Evolutionary conservation across 2,113 vertebrate genomes (phyloP).

Genomic region (Xiphias gladius): DNA sequence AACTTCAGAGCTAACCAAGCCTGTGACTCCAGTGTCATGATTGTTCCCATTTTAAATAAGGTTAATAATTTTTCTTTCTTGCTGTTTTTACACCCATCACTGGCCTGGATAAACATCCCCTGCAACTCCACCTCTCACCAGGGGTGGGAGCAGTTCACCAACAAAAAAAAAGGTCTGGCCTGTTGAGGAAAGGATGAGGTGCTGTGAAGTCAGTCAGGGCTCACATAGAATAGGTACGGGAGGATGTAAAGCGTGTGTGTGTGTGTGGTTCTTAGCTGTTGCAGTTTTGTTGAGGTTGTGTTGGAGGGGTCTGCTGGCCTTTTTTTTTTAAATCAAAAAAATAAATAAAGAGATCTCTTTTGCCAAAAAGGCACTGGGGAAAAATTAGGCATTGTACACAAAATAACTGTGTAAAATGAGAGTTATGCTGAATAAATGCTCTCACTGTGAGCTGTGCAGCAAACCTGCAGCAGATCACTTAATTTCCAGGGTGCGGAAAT

Average conservation of each 20-base stretch:
- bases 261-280: no score
- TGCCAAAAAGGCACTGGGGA: no score
- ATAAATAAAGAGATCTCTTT: no score
- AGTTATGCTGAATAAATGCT: neutral
- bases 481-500: neutral
- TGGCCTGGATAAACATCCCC: neutral
- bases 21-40: neutral
- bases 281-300: neutral
- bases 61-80: neutral
- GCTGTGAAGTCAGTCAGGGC: conserved; percentile 74
- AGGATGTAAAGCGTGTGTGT: neutral
- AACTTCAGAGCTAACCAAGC: neutral
- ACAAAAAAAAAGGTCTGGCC: conserved; percentile 66
- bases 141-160: conserved; percentile 85
- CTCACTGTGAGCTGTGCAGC: no score
- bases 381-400: neutral
- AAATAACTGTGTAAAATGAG: neutral
- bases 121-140: conserved; percentile 76
- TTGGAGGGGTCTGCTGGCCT: neutral
- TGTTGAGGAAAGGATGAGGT: conserved; percentile 78
- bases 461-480: neutral
- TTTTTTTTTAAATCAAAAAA: no score
- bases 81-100: neutral
- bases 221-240: conserved; percentile 60
- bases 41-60: neutral